These are phyloP conservation scores for Mesocricetus auratus DNA, from an alignment of 2,113 vertebrate species.

Conservation along the genomic window DNA sequence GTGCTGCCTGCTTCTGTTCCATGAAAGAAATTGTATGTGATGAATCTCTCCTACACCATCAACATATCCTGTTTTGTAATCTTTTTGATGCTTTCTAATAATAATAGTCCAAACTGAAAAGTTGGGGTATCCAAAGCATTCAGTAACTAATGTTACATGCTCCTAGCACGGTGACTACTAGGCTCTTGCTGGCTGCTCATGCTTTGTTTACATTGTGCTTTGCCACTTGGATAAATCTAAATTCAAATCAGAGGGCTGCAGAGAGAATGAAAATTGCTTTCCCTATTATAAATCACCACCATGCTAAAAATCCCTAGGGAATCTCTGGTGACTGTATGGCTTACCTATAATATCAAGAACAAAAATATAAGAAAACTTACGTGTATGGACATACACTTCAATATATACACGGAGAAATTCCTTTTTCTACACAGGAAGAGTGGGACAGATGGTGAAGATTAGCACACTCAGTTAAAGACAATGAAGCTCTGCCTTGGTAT, in stretches of 20 bases:
- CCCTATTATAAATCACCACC: slow-evolving; percentile 14
- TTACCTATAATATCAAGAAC: slow-evolving; percentile 6
- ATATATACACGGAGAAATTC: slow-evolving; percentile 47
- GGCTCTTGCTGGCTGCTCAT: neutral
- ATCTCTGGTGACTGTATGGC: neutral
- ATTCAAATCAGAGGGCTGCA: slow-evolving; percentile 24
- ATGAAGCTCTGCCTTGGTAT: neutral
- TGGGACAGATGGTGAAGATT: slow-evolving; percentile 52
- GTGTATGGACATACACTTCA: slow-evolving; percentile 22
- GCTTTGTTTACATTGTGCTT: neutral
- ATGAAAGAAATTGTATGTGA: neutral
- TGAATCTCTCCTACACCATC: no score
- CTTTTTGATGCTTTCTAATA: neutral
- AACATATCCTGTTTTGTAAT: neutral
- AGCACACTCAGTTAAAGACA: slow-evolving; percentile 55
- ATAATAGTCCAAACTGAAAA: slow-evolving; percentile 56
- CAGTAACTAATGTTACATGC: slow-evolving; percentile 7
- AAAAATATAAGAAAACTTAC: slow-evolving; percentile 7
- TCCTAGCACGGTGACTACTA: neutral
- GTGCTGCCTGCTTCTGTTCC: neutral
- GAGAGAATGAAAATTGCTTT: slow-evolving; percentile 14
- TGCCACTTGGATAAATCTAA: slow-evolving; percentile 13
- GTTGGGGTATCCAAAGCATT: neutral
- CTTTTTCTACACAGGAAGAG: slow-evolving; percentile 46
- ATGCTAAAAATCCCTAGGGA: neutral